Base-by-base conservation (phyloP, 2,797 vertebrate genomes). In the Neomorphus geoffroyi region DNA sequence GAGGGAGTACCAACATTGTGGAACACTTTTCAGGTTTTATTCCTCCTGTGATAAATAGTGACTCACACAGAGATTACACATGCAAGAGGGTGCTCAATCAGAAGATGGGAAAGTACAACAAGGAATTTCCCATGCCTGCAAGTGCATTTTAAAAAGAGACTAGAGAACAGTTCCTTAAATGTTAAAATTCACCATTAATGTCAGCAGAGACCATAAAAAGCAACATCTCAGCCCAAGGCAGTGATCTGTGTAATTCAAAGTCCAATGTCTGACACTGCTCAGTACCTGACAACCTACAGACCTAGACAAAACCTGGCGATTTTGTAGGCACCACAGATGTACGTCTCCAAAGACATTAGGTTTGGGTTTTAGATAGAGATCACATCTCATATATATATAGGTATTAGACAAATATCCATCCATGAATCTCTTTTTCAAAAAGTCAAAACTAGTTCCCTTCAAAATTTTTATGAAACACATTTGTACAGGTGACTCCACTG, bases 11-110 rank as follows among this genome's bases (percentile, higher is more conserved):
- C 23, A 60, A 35, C 88, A 26, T 0, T 43, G 18, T 45, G 48
- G 21, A 67, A 69, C 4, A 48, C 82, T 92, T 96, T 95, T 90
- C 79, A 94, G 93, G 87, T 94, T 96, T 93, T 86, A 83, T 70
- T 81, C 62, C 56, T 79, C 66, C 51, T 77, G n/a, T 79, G 39
- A 65, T 65, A 83, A 92, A 69, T 1, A 69, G 51, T 62, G 65
- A 92, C 58, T 86, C 79, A 92, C 54, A 69, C 32, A 51, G 23
- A 88, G 21, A 83, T 9, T 88, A 90, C 53, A 61, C 75, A 75
- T 10, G 48, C 45, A 91, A 81, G 28, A 53, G 13, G 56, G 51
- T 43, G 51, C 46, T 90, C 54, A 60, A 37, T 81, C 73, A 10
- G 62, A 88, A 89, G 56, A 93, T 21, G 22, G 89, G 85, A 90